Evolutionary conservation across 2,888 invertebrate species (phyloP).

Genomic region (Thyatira batis): DNA sequence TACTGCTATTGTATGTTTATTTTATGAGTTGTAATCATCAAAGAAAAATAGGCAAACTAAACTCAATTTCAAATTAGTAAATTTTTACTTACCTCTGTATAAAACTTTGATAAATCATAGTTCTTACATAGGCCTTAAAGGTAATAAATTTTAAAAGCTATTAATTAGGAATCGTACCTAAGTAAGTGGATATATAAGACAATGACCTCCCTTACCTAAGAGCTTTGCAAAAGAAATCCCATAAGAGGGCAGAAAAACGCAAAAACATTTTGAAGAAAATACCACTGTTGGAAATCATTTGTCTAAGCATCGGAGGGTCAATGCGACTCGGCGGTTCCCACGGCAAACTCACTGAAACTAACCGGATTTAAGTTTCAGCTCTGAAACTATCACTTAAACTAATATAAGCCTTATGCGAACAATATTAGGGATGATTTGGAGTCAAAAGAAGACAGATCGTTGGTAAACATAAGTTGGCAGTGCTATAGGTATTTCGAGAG

Average conservation of each 20-base stretch:
- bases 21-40: too few relatives aligned
- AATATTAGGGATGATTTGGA: slow-evolving; percentile 13
- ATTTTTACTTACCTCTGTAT: too few relatives aligned
- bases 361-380: slow-evolving; percentile 25
- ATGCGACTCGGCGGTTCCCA: slow-evolving; percentile 74
- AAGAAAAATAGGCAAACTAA: too few relatives aligned
- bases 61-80: too few relatives aligned
- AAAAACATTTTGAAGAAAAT: slow-evolving; percentile 67
- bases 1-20: too few relatives aligned
- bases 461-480: slow-evolving; percentile 31
- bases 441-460: background rate
- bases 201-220: background rate
- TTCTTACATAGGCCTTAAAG: too few relatives aligned
- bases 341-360: slow-evolving; percentile 57
- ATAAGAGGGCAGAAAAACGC: slow-evolving; percentile 38
- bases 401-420: slow-evolving; percentile 30
- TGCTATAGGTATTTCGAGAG: slow-evolving; percentile 69
- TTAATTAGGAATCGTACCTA: background rate
- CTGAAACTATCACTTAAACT: slow-evolving; percentile 6
- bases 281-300: slow-evolving; percentile 69
- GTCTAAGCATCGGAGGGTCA: slow-evolving; percentile 76
- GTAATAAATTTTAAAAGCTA: background rate
- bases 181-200: background rate
- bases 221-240: slow-evolving; percentile 2
- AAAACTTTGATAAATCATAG: too few relatives aligned